A percentile compares a stretch with the other conserved stretches of the same genome.
Conservation (phyloP, 1,140 invertebrate species). For the Myzus persicae region DNA sequence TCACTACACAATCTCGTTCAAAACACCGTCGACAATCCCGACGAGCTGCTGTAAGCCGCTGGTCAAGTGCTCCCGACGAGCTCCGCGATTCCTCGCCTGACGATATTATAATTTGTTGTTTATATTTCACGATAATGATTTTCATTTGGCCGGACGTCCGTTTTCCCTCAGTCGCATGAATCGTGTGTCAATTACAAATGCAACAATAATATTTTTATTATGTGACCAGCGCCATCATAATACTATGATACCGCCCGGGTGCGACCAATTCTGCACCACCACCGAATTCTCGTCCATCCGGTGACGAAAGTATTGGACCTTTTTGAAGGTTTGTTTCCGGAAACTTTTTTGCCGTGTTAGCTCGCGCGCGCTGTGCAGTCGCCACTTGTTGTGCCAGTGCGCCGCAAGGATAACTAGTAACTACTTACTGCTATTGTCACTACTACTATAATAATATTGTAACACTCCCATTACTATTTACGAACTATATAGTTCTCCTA, state of each 20-base stretch:
- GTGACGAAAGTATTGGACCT: slow-evolving; percentile 17
- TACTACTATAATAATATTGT: background rate
- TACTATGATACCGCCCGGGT: background rate
- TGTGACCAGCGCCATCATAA: background rate
- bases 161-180: background rate
- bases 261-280: background rate
- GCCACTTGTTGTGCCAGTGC: background rate
- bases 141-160: background rate
- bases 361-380: background rate
- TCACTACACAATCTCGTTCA: slow-evolving; percentile 24
- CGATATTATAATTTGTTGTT: background rate
- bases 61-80: background rate
- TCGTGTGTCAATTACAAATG: background rate
- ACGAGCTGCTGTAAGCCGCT: background rate
- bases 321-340: background rate
- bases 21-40: background rate
- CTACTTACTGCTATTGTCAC: background rate
- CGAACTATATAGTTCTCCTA: background rate
- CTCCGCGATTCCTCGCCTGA: background rate
- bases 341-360: background rate
- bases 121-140: background rate
- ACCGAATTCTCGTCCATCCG: background rate
- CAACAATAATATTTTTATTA: background rate
- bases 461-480: too few relatives aligned
- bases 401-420: slow-evolving; percentile 8